phyloP scores from a whole-genome alignment of 1,140 invertebrate genomes.

The Drosophila tristis region DNA sequence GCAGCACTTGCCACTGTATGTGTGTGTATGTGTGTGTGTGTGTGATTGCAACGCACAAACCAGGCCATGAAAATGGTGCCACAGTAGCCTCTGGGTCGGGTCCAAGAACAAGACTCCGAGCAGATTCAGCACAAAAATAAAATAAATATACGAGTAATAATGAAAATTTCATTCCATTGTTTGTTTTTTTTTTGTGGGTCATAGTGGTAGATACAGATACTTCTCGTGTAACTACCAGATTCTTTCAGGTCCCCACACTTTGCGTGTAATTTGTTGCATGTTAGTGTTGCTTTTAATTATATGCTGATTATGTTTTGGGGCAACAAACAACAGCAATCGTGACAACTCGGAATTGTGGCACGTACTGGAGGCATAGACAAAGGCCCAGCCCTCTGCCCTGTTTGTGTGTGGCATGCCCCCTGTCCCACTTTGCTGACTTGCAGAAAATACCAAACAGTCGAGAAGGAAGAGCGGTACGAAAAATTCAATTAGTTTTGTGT shows the following conservation, averaged over 20 bases:
- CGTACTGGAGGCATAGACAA: constrained; percentile 56
- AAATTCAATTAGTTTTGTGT: constrained; percentile 83
- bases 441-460: constrained; percentile 10
- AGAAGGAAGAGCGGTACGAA: constrained; percentile 41
- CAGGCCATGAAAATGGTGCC: constrained; percentile 61
- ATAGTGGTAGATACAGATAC: constrained; percentile 30
- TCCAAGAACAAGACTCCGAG: background rate
- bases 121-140: constrained; percentile 62
- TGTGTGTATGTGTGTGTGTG: background rate
- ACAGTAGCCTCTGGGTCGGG: constrained; percentile 19
- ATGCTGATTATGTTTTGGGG: constrained; percentile 76
- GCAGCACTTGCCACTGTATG: constrained; percentile 14
- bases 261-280: constrained; percentile 81
- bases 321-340: constrained; percentile 45
- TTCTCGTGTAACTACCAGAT: constrained; percentile 56
- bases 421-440: constrained; percentile 49
- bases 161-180: constrained; percentile 20
- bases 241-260: constrained; percentile 22
- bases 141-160: constrained; percentile 49
- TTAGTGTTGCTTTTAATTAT: constrained; percentile 79
- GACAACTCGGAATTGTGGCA: constrained; percentile 67
- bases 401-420: constrained; percentile 2
- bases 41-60: constrained; percentile 71
- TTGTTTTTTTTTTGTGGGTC: constrained; percentile 60
- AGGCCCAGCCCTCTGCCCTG: constrained; percentile 8